Conservation (phyloP, 2,113 vertebrate species). For the Gambusia affinis region DNA sequence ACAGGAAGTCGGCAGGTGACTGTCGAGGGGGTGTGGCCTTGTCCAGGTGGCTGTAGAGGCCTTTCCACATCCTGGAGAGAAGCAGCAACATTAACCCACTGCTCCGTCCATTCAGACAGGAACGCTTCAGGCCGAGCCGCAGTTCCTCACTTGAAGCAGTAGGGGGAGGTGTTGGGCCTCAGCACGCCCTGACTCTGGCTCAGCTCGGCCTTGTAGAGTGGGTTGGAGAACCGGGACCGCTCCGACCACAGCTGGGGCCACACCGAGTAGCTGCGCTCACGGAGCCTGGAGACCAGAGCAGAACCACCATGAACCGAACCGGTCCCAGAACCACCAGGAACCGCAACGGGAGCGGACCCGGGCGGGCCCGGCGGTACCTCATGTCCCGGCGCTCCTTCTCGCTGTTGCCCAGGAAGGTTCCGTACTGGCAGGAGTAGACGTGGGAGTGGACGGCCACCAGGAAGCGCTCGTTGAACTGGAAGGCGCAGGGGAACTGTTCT, state of each 20-base stretch:
- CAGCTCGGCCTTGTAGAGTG: constrained; percentile 86
- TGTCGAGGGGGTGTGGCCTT: constrained; percentile 86
- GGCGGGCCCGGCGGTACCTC: constrained; percentile 70
- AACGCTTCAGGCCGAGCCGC: no score
- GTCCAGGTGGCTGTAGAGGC: constrained; percentile 91
- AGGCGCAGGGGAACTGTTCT: constrained; percentile 96
- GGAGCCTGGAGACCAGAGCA: constrained; percentile 79
- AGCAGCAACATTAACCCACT: not conserved
- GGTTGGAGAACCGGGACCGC: constrained; percentile 85
- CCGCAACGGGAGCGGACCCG: no score
- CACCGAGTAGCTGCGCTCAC: constrained; percentile 88
- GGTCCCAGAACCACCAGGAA: no score
- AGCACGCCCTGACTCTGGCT: constrained; percentile 86
- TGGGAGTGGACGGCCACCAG: constrained; percentile 89
- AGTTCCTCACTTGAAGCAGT: constrained; percentile 91
- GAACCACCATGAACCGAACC: not conserved
- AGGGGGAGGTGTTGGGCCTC: constrained; percentile 84
- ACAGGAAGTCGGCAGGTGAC: constrained; percentile 87
- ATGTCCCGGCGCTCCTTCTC: constrained; percentile 90
- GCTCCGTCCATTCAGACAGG: no score
- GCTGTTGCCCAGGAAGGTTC: constrained; percentile 92
- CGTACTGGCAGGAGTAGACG: constrained; percentile 93
- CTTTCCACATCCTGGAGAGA: constrained; percentile 89
- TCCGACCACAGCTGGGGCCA: constrained; percentile 95
- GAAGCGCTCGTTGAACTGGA: constrained; percentile 96